Base-by-base conservation (phyloP, 2,888 invertebrate genomes). In the Lithophane semibrunnea region DNA sequence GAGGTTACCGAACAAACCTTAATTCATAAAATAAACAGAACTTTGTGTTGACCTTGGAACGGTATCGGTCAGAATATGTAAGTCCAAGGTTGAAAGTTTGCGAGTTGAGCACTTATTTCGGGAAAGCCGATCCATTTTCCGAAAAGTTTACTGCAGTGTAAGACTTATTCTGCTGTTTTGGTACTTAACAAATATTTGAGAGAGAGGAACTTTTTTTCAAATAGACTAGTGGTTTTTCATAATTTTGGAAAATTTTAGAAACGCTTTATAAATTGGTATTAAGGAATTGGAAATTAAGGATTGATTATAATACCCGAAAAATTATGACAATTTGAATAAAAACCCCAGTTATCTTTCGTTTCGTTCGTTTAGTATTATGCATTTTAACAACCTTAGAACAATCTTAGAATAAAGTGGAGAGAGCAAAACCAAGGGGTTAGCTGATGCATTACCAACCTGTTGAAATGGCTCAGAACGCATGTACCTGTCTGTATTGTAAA, bases 11-110 rank as follows among this genome's bases (percentile, higher is more conserved):
- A 72, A 77, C 60, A 71, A 70, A 56, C 66, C 73, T 69, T 74
- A 68, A 83, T 79, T 80, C 49, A 67, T 77, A 75, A 80, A 77
- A 87, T 83, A 79, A 85, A 75, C 73, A 80, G 58, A 83, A 79
- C 18, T 73, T 80, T 49, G 63, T 72, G 60, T 66, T 73, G 86
- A 72, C 86, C 86, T 85, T 85, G 83, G 60, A 56, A 64, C 29
- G 24, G 72, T 60, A 77, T 72, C 42, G 77, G 86, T 56, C 82
- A 77, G 67, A 73, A 85, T 73, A 77, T 67, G 61, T 73, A 85
- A 80, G 73, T 60, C 66, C 70, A 73, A 75, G 21, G 80, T 76
- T 54, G 52, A 37, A 80, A 85, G 76, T 85, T 81, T 63, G 44
- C 63, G 66, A 74, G 75, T 66, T 56, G 52, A 58, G 70, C 21